Base-by-base conservation (phyloP, 2,888 invertebrate species). In the Drosophila meridiana region DNA sequence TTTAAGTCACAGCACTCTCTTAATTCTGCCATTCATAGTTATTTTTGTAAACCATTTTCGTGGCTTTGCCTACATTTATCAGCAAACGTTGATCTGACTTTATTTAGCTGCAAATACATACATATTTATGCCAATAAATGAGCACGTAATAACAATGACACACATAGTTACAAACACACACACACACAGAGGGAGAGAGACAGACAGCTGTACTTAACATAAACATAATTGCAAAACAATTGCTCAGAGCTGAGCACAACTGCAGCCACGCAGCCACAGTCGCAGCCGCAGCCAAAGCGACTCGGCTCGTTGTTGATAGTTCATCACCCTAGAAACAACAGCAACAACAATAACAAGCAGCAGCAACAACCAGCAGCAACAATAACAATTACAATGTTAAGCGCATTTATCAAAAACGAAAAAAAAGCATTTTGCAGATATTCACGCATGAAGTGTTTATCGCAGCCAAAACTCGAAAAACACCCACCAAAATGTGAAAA, bases 401-500 rank as follows among this genome's bases (percentile, higher is more conserved):
- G 66, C 73, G 83, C 63, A 76, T 83, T 87, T 87, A 90, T 87
- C 84, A 85, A 73, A 66, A 26, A 28, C 20, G 34, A 42, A 40
- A 30, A 55, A 34, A 56, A 42, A 72, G 80, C 79, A 73, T 76
- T 87, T 87, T 78, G 78, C 89, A 83, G 89, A 90, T 90, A 89
- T 89, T 87, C 89, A 87, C 87, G 89, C 84, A 88, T 90, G 90
- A 90, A 85, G 89, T 90, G 89, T 88, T 89, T 89, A 89, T 89
- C 89, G 88, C 79, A 73, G 73, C 69, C 80, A 68, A 76, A 83
- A 83, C 78, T 76, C 70, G 56, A 78, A 78, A 76, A 79, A 78
- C 88, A 89, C 81, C 82, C 89, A 87, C 87, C 69, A 71, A 83
- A 83, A 65, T 73, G 83, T 70, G 74, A 64, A 78, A 85, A 79